Base-by-base conservation (phyloP, 2,113 vertebrate genomes). In the Psilopogon haemacephalus region DNA sequence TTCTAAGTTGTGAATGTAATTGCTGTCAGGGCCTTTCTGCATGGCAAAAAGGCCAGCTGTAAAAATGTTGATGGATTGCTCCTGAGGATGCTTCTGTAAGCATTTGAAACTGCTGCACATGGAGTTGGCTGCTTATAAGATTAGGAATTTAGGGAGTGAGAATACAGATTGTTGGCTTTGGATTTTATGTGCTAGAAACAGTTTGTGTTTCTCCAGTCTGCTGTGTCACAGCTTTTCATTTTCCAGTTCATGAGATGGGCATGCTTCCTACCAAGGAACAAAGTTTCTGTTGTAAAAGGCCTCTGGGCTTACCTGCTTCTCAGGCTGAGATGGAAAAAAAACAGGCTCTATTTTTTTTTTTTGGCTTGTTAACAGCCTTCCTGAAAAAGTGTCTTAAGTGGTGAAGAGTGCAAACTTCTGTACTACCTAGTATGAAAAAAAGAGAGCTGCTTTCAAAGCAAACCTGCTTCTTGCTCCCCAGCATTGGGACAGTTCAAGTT, bases 171-270 rank as follows among this genome's bases (percentile, higher is more conserved):
- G 63, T 90, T 97, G 94, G 85, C 94, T 94, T 94, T 90, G 92
- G 95, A 90, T 96, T 94, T 84, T 90, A 90, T 88, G 77, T 94
- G 63, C 56, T 72, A 83, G 52, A 83, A 90, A 70, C 44, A 93
- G 38, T 72, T 91, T 83, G 82, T 86, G 8, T 94, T 95, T 84
- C 72, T 95, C n/a, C 60, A 72, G 64, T 82, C 75, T 89, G 69
- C 91, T 93, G 80, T 85, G 87, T 94, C 93, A 94, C 81, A 94
- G 96, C 83, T 89, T 97, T 96, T 92, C 91, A 93, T 97, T 17
- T 91, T 75, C 63, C 72, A 59, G 68, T 93, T 97, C 89, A 95
- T 84, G 91, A 95, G 91, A 62, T 69, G 95, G 91, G 50, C 80
- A 70, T 83, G 56, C 38, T 62, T 74, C 91, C 90, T 83, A 54